Base-by-base conservation (phyloP, 2,888 invertebrate genomes). In the Anoncus sp. region DNA sequence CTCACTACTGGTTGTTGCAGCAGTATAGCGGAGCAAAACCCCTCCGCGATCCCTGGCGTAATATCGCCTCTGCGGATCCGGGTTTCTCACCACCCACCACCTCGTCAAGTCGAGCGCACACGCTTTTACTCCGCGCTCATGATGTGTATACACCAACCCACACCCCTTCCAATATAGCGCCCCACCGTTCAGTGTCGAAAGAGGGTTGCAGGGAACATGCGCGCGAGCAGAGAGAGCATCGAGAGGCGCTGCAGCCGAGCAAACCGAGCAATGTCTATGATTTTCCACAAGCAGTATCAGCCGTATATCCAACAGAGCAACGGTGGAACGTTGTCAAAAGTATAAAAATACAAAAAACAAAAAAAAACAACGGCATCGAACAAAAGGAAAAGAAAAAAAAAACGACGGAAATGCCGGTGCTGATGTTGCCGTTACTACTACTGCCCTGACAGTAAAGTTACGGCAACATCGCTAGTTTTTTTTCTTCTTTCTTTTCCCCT, bases 391-490 rank as follows among this genome's bases (percentile, higher is more conserved):
- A 35, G 18, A 53, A 47, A 45, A 62, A 51, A 53, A 47, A 45
- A 35, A 10, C 9, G 18, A 35, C 43, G 45, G 49, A 62, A 72
- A 72, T 72, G 72, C 53, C 53, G 72, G 49, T 60, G 18, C 49
- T 51, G 51, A 40, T 43, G 40, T 55, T 55, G 62, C 69, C 69
- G 69, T 70, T 70, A 38, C 49, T 70, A 24, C 45, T 79, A 53
- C 55, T 75, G 74, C 70, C 72, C 59, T 80, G 76, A 77, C 76
- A 62, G 65, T 74, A 27, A 53, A 76, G 77, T 81, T 71, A 75
- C 75, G 77, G 73, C 78, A 71, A 70, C 62, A 45, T 71, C 49
- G 71, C 71, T 45, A 40, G 10, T 62, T 60, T 20, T 24, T 22
- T 40, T 59, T 65, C 38, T 22, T 51, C 70, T 70, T 38, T 22